Evolutionary conservation across 2,113 vertebrate genomes (phyloP), one percentile per base, ranked within the genome.

Genomic region (Thinocorus orbignyianus): DNA sequence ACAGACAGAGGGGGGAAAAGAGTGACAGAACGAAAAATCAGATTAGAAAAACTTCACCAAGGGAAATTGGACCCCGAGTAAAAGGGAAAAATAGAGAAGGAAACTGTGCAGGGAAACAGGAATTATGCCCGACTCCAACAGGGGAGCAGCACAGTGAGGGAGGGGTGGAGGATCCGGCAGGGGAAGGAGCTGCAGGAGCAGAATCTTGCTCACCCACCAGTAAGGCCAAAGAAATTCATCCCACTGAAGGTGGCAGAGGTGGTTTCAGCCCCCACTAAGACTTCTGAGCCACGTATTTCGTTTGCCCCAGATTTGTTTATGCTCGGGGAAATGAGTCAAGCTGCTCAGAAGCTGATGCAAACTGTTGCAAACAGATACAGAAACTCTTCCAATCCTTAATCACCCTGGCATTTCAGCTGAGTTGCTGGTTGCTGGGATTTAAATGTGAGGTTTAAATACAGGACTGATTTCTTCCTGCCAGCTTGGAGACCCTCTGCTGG

Each of bases 11-110:
- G 77, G 76, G 77, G 86, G 16, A 60, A 31, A 71, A 55, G 86
- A 89, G 64, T 86, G 94, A 65, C 88, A 74, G 83, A 88, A 83
- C 5, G 18, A 96, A 78, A 96, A 95, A 97, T 82, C 90, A 86
- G 94, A 96, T 97, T 97, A 94, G 49, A 55, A 90, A 82, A 96
- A 74, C 68, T 66, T 77, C 66, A 15, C 1, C 71, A 76, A 86
- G 68, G 58, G 72, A 73, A 84, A 70, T 73, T 26, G 62, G 91
- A 65, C 54, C 44, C 85, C 0, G 0, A 60, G 72, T n/a, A 52
- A 91, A 87, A 81, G 46, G 39, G 8, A 51, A 64, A 80, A 81
- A 73, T n/a, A 19, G 33, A 41, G 80, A 78, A 49, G 81, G 79
- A 72, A 65, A 48, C 9, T 33, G 10, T 14, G 49, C 18, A n/a